Evolutionary conservation across 1,140 invertebrate species (phyloP).

Genomic region (Zaprionus davidi): DNA sequence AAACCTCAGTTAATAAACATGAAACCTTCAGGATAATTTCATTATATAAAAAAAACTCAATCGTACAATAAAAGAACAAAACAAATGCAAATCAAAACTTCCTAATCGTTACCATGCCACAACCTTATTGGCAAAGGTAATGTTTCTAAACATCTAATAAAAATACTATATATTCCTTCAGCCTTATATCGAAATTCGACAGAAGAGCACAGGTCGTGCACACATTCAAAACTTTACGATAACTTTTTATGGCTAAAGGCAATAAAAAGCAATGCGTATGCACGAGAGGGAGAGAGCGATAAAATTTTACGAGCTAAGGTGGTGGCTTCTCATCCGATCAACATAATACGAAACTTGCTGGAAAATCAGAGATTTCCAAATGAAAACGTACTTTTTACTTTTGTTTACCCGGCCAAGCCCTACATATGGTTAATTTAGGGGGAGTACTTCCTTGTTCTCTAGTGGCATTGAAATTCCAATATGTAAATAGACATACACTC

Average conservation of each 20-base stretch:
- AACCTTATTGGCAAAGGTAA: not conserved
- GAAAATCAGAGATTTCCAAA: not conserved
- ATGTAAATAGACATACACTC: not conserved
- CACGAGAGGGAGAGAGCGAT: not conserved
- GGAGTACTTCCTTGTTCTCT: not conserved
- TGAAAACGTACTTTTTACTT: not conserved
- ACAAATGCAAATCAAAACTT: not conserved
- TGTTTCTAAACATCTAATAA: not conserved
- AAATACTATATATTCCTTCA: not conserved
- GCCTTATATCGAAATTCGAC: not conserved
- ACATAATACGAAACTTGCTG: not conserved
- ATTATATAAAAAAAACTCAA: not conserved
- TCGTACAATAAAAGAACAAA: not conserved
- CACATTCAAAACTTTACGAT: slow-evolving; percentile 5
- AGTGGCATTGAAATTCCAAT: not conserved
- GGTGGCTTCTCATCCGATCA: not conserved
- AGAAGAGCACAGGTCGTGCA: not conserved
- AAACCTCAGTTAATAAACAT: not conserved
- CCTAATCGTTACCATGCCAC: not conserved
- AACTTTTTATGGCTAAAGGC: not conserved
- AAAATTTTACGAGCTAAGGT: slow-evolving; percentile 1
- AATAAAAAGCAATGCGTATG: slow-evolving; percentile 1
- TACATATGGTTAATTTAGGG: not conserved
- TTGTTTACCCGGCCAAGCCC: not conserved
- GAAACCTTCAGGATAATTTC: not conserved